Evolutionary conservation across 2,113 vertebrate genomes (phyloP).

Genomic region (Ctenomys sociabilis): DNA sequence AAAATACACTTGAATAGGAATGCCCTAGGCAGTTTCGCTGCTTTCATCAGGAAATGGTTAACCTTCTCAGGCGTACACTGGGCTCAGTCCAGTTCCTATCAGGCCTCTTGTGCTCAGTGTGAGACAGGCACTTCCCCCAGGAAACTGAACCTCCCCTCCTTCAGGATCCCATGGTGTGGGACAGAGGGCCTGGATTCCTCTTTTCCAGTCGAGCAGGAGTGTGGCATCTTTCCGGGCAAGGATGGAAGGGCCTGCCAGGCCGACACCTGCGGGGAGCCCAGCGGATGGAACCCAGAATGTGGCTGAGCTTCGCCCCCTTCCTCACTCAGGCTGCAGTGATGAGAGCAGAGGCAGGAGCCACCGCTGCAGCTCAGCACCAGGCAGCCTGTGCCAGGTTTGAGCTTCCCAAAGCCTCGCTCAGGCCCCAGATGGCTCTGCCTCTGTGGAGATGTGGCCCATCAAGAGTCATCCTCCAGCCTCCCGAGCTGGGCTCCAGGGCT

Average conservation of each 20-base stretch:
- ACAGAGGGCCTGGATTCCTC: background rate
- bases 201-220: background rate
- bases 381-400: background rate
- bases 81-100: background rate
- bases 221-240: too few species aligned
- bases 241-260: background rate
- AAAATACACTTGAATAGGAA: background rate
- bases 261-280: background rate
- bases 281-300: too few species aligned
- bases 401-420: background rate
- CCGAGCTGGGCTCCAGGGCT: too few species aligned
- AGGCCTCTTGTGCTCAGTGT: background rate
- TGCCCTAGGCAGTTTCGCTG: background rate
- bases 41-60: background rate
- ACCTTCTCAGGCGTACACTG: background rate
- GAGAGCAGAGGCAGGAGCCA: background rate
- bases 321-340: background rate
- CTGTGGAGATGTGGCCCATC: background rate
- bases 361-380: background rate
- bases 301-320: background rate
- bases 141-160: background rate
- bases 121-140: background rate
- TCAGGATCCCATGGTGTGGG: background rate
- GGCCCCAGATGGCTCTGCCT: too few species aligned
- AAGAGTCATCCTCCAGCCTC: too few species aligned